Evolutionary conservation across 2,797 vertebrate species (phyloP).

Genomic region (Sphenodon punctatus): DNA sequence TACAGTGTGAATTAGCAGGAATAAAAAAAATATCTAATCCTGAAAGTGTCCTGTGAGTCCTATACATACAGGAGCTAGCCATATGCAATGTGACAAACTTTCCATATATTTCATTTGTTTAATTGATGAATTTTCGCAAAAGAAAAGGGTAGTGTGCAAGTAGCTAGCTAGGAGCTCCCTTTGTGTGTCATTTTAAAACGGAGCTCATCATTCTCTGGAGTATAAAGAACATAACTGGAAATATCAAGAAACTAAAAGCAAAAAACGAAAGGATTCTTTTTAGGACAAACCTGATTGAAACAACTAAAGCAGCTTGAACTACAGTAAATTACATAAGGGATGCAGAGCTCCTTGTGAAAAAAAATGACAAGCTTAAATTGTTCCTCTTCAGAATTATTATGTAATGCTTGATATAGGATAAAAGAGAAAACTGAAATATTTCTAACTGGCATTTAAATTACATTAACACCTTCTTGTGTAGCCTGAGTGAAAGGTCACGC

Average conservation of each 20-base stretch:
- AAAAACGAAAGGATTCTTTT: background rate
- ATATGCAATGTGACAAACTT: background rate
- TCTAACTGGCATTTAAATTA: constrained; percentile 70
- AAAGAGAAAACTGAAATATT: constrained; percentile 52
- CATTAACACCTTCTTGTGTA: constrained; percentile 63
- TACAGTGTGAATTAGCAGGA: constrained; percentile 26
- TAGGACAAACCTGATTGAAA: background rate
- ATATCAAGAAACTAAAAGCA: background rate
- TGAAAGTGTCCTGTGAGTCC: background rate
- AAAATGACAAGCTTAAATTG: constrained; percentile 39
- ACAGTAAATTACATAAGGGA: background rate
- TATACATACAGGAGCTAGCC: background rate
- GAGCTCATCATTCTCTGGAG: background rate
- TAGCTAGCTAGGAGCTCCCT: background rate
- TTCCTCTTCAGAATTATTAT: constrained; percentile 24
- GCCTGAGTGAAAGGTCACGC: constrained; percentile 55
- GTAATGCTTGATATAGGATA: constrained; percentile 25
- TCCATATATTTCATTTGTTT: background rate
- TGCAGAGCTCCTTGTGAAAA: background rate
- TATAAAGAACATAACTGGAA: background rate
- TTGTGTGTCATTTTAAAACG: background rate
- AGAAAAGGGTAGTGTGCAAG: background rate
- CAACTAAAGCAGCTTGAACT: constrained; percentile 7
- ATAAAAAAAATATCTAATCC: background rate
- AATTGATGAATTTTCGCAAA: background rate